Evolutionary conservation across 1,140 invertebrate species (phyloP).

Genomic region (Babylonia areolata): DNA sequence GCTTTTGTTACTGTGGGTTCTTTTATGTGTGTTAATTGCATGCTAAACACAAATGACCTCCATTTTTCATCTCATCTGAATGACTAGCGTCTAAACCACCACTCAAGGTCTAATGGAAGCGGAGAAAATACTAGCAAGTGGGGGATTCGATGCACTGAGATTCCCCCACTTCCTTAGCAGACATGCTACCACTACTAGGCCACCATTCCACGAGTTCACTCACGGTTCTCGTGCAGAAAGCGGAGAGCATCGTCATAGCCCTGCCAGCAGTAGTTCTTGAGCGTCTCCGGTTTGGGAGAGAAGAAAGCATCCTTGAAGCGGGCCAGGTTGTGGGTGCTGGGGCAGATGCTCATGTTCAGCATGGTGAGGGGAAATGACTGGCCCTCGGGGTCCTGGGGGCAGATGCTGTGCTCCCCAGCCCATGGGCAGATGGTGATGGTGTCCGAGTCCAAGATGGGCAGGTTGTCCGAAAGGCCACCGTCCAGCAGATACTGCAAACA

Average conservation of each 20-base stretch:
- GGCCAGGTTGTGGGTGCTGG: not conserved
- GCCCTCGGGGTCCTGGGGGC: not conserved
- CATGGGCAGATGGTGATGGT: constrained; percentile 16
- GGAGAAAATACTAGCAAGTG: too few species aligned
- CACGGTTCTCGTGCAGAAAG: not conserved
- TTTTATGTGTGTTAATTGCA: too few species aligned
- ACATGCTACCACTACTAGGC: too few species aligned
- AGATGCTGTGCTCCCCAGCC: constrained; percentile 18
- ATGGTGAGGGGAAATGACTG: constrained; percentile 3
- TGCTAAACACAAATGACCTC: too few species aligned
- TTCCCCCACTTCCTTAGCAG: too few species aligned
- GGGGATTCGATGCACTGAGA: too few species aligned
- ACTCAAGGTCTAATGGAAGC: too few species aligned
- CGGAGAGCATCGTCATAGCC: not conserved
- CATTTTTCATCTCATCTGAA: too few species aligned
- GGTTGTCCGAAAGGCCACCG: not conserved
- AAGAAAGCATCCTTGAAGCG: constrained; percentile 1
- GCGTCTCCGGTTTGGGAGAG: not conserved
- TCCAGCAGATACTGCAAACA: not conserved
- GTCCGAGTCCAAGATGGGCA: not conserved
- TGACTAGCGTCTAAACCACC: too few species aligned
- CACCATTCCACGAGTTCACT: too few species aligned
- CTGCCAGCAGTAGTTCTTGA: constrained; percentile 11
- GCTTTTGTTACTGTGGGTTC: too few species aligned
- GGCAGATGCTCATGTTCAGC: not conserved